Conservation (phyloP, 2,113 vertebrate genomes). For the Perccottus glenii region DNA sequence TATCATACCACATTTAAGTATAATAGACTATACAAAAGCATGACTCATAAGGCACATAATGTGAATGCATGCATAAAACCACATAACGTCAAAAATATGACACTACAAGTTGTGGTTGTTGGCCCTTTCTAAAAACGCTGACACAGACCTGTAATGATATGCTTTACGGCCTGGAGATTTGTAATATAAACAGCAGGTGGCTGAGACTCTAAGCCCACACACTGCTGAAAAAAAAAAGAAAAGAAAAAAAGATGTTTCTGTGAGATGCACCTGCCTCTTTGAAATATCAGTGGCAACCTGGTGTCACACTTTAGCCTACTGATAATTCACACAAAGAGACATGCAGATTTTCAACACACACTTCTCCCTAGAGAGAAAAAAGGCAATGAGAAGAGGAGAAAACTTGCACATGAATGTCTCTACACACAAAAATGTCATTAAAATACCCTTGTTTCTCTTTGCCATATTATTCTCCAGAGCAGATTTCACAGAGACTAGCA, state of each 20-base stretch:
- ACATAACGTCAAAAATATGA: constrained; percentile 8
- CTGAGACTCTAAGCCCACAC: constrained; percentile 25
- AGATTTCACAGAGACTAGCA: constrained; percentile 34
- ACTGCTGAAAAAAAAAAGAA: constrained; percentile 1
- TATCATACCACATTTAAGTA: too few relatives aligned
- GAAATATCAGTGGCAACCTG: constrained; percentile 39
- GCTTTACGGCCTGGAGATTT: constrained; percentile 34
- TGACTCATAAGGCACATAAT: background rate
- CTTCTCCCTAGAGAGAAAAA: background rate
- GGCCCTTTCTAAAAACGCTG: constrained; percentile 33
- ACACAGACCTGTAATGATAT: constrained; percentile 32
- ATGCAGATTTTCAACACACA: background rate
- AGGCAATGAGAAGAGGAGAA: background rate
- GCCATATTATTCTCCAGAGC: constrained; percentile 41
- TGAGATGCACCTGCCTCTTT: constrained; percentile 50
- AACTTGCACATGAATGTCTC: background rate
- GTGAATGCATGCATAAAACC: constrained; percentile 3
- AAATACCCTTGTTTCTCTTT: constrained; percentile 40
- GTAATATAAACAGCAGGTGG: constrained; percentile 49
- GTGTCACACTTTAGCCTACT: constrained; percentile 16
- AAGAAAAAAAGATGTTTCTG: constrained; percentile 13
- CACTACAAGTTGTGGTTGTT: constrained; percentile 10
- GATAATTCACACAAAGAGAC: background rate
- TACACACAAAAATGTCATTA: constrained; percentile 41
- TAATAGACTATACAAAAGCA: too few relatives aligned